Evolutionary conservation across 2,888 invertebrate genomes (phyloP).

Genomic region (Drosophila phalerata): DNA sequence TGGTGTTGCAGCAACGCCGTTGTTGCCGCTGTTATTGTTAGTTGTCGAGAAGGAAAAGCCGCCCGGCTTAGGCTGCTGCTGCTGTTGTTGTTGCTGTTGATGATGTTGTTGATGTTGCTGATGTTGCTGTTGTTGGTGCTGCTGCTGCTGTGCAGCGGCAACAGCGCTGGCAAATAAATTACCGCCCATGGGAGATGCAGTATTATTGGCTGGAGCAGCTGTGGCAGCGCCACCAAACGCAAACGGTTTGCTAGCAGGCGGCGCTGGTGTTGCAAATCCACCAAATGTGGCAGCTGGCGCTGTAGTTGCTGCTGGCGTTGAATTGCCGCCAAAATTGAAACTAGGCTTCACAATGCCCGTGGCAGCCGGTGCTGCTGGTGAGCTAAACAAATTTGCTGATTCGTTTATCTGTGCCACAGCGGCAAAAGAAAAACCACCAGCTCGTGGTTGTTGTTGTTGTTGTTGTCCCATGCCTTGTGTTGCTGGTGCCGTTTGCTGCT

Average conservation of each 20-base stretch:
- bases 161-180: slow-evolving; percentile 69
- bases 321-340: slow-evolving; percentile 58
- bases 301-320: slow-evolving; percentile 10
- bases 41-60: slow-evolving; percentile 64
- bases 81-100: slow-evolving; percentile 27
- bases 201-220: slow-evolving; percentile 23
- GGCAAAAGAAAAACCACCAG: slow-evolving; percentile 61
- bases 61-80: slow-evolving; percentile 35
- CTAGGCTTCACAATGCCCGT: slow-evolving; percentile 48
- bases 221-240: slow-evolving; percentile 44
- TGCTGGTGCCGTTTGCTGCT: slow-evolving; percentile 17
- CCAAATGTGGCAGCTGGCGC: slow-evolving; percentile 37
- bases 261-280: slow-evolving; percentile 28
- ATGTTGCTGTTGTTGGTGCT: slow-evolving; percentile 3
- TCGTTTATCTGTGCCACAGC: slow-evolving; percentile 36
- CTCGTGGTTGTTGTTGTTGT: not conserved
- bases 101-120: not conserved
- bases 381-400: slow-evolving; percentile 55
- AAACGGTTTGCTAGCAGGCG: slow-evolving; percentile 22
- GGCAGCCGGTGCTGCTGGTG: slow-evolving; percentile 14
- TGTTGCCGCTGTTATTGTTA: slow-evolving; percentile 19
- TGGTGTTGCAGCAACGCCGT: slow-evolving; percentile 12
- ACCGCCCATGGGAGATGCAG: slow-evolving; percentile 30
- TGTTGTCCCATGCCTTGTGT: slow-evolving; percentile 6
- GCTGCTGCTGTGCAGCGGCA: slow-evolving; percentile 30